Evolutionary conservation across 2,888 invertebrate species (phyloP).

Genomic region (Rosalia funebris): DNA sequence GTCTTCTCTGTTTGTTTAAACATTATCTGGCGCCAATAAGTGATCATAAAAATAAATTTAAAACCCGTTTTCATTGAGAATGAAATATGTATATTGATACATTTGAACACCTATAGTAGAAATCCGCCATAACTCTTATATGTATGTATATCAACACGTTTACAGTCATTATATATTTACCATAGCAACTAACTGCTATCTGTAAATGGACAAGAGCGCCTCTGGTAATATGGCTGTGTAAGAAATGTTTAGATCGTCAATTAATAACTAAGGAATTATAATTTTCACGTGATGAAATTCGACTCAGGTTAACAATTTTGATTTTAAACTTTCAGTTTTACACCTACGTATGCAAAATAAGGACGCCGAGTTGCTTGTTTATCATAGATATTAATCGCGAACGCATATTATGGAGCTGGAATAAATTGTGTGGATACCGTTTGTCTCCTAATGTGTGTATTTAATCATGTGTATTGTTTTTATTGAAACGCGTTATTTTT

Average conservation of each 20-base stretch:
- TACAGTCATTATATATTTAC: slow-evolving; percentile 1
- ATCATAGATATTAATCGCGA: slow-evolving; percentile 26
- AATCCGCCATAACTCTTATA: slow-evolving; percentile 13
- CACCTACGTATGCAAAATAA: slow-evolving; percentile 49
- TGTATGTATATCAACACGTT: slow-evolving; percentile 11
- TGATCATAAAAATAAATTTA: slow-evolving; percentile 17
- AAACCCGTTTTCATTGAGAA: slow-evolving; percentile 18
- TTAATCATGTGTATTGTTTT: neutral
- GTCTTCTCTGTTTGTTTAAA: slow-evolving; percentile 6
- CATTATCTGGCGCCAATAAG: slow-evolving; percentile 12
- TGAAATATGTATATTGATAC: slow-evolving; percentile 17
- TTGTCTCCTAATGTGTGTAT: neutral
- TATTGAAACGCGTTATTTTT: neutral
- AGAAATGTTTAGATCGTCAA: slow-evolving; percentile 3
- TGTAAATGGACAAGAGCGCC: slow-evolving; percentile 7
- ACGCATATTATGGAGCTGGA: neutral
- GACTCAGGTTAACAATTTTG: slow-evolving; percentile 36
- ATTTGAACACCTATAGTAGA: slow-evolving; percentile 7
- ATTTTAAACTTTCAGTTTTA: slow-evolving; percentile 49
- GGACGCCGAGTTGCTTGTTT: slow-evolving; percentile 40
- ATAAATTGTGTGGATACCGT: neutral
- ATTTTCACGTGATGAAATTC: slow-evolving; percentile 30
- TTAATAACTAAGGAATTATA: slow-evolving; percentile 25
- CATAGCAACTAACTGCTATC: slow-evolving; percentile 4
- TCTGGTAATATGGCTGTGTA: neutral